These are phyloP conservation scores for Emys orbicularis DNA, from an alignment of 2,797 vertebrate species.

Conservation along the genomic window DNA sequence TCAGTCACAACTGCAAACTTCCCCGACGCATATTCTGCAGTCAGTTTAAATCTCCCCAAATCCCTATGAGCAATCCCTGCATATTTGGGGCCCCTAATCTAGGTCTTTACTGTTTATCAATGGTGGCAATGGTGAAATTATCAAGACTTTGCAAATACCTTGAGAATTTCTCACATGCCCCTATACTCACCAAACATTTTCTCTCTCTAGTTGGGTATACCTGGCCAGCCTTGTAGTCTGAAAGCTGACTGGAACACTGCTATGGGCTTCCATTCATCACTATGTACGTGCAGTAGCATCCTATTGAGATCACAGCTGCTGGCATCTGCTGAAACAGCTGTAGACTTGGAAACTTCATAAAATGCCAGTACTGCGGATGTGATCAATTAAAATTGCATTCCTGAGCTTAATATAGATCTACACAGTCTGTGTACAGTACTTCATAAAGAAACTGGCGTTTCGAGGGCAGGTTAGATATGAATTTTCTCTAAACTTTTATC, in stretches of 20 bases:
- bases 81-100: background rate
- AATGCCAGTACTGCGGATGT: background rate
- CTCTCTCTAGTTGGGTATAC: background rate
- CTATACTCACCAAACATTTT: accelerated
- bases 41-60: background rate
- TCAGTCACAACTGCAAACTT: background rate
- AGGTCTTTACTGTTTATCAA: background rate
- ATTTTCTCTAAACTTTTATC: background rate
- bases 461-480: background rate
- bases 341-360: background rate
- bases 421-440: background rate
- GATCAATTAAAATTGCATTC: background rate
- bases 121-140: background rate
- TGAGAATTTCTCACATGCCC: background rate
- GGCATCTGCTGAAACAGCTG: background rate
- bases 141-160: background rate
- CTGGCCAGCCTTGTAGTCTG: background rate
- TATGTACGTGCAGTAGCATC: background rate
- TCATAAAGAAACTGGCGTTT: background rate
- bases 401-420: background rate
- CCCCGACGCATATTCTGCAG: background rate
- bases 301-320: background rate
- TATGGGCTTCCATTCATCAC: background rate
- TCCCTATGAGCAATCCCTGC: background rate
- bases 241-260: background rate